Conservation (phyloP, 2,888 invertebrate species). For the Venusia cambrica region DNA sequence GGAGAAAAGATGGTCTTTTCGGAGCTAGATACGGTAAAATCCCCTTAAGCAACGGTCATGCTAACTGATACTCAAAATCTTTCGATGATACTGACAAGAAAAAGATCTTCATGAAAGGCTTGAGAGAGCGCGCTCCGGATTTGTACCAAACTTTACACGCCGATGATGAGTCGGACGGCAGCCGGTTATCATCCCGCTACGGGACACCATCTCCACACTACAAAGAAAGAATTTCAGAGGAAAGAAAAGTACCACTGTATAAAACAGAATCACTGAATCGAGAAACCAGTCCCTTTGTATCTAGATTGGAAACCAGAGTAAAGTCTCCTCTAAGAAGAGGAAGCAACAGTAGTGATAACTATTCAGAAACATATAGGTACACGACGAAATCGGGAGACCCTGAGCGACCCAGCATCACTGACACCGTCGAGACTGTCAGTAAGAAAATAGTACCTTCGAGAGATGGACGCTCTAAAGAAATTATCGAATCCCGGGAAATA, state of each 20-base stretch:
- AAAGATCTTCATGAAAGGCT: constrained; percentile 84
- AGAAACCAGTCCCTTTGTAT: constrained; percentile 71
- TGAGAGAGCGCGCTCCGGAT: constrained; percentile 86
- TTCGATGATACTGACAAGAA: constrained; percentile 82
- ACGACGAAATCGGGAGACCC: constrained; percentile 85
- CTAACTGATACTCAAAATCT: constrained; percentile 68
- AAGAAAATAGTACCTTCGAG: constrained; percentile 85
- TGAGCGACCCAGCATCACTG: constrained; percentile 84
- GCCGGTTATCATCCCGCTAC: constrained; percentile 68
- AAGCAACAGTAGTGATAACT: constrained; percentile 85
- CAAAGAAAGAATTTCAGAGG: constrained; percentile 71
- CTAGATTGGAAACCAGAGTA: constrained; percentile 66
- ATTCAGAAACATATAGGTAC: constrained; percentile 86
- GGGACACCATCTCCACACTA: constrained; percentile 71
- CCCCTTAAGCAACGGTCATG: constrained; percentile 70
- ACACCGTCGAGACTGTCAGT: constrained; percentile 85
- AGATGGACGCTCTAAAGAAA: constrained; percentile 84
- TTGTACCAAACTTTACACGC: constrained; percentile 86
- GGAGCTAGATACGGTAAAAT: constrained; percentile 81
- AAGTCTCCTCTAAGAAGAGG: constrained; percentile 81
- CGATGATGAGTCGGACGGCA: constrained; percentile 79
- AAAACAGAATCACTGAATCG: constrained; percentile 74
- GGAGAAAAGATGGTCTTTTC: constrained; percentile 75
- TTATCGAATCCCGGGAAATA: constrained; percentile 86
- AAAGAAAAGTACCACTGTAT: constrained; percentile 66